Percentiles rank a stretch among this genome's conserved stretches.
Evolutionary conservation across 2,113 vertebrate genomes (phyloP).

Genomic region (Proteles cristata): DNA sequence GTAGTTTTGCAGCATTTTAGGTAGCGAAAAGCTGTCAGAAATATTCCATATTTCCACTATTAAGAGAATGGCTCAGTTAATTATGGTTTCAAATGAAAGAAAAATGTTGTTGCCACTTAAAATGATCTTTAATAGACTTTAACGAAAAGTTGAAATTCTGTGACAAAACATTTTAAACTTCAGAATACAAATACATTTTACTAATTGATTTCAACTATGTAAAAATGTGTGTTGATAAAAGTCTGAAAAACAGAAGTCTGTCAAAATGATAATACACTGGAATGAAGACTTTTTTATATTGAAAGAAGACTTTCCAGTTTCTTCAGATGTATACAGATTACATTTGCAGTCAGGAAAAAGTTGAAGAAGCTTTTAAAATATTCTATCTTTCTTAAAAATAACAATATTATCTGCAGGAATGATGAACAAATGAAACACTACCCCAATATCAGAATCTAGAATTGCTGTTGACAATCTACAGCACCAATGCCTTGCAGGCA

Average conservation of each 20-base stretch:
- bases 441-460: background rate
- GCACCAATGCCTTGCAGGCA: too few relatives aligned
- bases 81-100: background rate
- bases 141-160: background rate
- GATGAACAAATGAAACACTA: background rate
- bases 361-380: background rate
- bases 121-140: background rate
- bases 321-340: background rate
- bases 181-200: background rate
- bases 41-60: background rate
- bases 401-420: background rate
- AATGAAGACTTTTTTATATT: conserved; percentile 5
- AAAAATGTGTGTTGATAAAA: background rate
- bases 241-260: background rate
- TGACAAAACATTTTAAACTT: conserved; percentile 43
- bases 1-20: conserved; percentile 20
- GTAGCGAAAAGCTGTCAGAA: background rate
- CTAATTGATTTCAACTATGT: background rate
- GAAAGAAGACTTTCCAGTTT: background rate
- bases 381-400: conserved; percentile 17
- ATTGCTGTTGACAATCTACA: background rate
- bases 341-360: background rate
- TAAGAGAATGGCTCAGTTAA: background rate
- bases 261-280: background rate
- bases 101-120: background rate